phyloP scores from a whole-genome alignment of 2,888 invertebrate genomes.

The Drosophila putrida region DNA sequence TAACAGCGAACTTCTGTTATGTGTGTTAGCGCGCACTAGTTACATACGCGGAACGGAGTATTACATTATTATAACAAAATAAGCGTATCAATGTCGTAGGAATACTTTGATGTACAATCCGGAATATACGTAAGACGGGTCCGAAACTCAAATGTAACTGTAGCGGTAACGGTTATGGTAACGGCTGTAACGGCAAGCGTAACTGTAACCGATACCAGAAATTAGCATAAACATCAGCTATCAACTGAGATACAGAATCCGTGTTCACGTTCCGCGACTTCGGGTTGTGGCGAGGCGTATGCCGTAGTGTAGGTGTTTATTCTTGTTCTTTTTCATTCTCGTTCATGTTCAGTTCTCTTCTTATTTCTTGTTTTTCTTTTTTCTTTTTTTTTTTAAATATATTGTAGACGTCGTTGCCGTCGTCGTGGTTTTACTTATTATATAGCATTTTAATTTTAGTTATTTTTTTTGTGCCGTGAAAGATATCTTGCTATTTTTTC shows the following conservation, averaged over 20 bases:
- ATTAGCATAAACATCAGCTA: constrained; percentile 24
- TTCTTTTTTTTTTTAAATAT: constrained; percentile 17
- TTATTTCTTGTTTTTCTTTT: constrained; percentile 11
- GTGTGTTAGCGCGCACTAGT: neutral
- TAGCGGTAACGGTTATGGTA: constrained; percentile 44
- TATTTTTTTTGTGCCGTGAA: constrained; percentile 61
- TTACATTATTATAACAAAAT: neutral
- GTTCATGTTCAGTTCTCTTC: constrained; percentile 27
- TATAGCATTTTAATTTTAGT: constrained; percentile 18
- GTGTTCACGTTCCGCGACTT: constrained; percentile 44
- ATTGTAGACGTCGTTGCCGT: constrained; percentile 21
- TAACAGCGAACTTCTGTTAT: neutral
- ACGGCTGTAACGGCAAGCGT: constrained; percentile 21
- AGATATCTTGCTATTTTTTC: constrained; percentile 77
- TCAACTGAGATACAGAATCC: constrained; percentile 26
- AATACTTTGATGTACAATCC: neutral
- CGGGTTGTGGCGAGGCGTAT: constrained; percentile 10
- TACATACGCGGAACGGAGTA: neutral
- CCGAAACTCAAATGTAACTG: constrained; percentile 1
- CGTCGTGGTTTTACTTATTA: constrained; percentile 60
- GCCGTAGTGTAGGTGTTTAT: constrained; percentile 31
- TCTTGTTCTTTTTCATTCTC: constrained; percentile 26
- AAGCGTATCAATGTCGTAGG: neutral
- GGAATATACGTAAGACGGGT: neutral
- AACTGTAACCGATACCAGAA: constrained; percentile 33